phyloP scores from a whole-genome alignment of 2,797 vertebrate species.

The Aplochiton taeniatus region DNA sequence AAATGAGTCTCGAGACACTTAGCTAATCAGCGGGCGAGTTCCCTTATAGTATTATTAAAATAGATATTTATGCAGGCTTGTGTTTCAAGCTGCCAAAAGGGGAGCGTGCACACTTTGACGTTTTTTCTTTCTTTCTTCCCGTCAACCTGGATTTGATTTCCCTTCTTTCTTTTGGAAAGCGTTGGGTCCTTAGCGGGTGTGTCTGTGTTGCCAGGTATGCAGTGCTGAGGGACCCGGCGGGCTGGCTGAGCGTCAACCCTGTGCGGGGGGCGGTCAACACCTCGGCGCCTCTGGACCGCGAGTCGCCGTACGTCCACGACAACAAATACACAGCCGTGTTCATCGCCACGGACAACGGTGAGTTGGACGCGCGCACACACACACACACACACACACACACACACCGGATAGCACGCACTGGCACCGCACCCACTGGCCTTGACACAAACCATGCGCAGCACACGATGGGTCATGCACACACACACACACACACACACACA shows the following conservation, averaged over 20 bases:
- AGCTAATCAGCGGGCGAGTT: too few species aligned
- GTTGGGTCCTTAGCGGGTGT: too few species aligned
- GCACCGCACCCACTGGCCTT: not conserved
- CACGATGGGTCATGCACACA: too few species aligned
- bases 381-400: not conserved
- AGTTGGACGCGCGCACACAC: conserved; percentile 49
- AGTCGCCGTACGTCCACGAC: conserved; percentile 87
- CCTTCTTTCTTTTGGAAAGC: too few species aligned
- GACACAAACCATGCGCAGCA: not conserved
- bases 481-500: too few species aligned
- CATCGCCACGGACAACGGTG: conserved; percentile 93
- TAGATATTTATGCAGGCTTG: too few species aligned
- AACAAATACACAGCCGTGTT: conserved; percentile 91
- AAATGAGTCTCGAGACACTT: too few species aligned
- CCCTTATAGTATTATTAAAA: too few species aligned
- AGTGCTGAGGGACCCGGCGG: conserved; percentile 87
- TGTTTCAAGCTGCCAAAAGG: too few species aligned
- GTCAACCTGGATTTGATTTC: too few species aligned
- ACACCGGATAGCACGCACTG: not conserved
- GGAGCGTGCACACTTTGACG: too few species aligned
- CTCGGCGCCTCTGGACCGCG: conserved; percentile 85
- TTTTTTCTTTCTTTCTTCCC: too few species aligned
- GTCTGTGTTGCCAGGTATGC: conserved; percentile 82
- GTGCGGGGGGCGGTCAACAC: conserved; percentile 93
- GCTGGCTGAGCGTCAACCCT: conserved; percentile 92